phyloP scores from a whole-genome alignment of 2,113 vertebrate species.

The Siphamia tubifer region DNA sequence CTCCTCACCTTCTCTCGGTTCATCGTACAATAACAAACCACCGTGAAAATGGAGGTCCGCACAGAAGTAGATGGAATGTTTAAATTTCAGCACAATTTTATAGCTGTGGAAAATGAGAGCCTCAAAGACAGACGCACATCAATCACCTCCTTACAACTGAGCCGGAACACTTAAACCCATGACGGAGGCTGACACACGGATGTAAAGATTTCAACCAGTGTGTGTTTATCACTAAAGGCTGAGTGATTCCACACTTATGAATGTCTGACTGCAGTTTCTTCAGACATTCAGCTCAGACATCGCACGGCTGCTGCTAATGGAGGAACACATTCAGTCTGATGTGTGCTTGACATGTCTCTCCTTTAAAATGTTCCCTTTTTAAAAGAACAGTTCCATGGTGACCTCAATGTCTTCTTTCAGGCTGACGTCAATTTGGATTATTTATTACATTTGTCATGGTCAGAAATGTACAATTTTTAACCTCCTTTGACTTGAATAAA shows the following conservation, averaged over 20 bases:
- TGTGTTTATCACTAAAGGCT: slow-evolving; percentile 35
- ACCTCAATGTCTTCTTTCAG: too few species aligned
- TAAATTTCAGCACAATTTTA: slow-evolving; percentile 49
- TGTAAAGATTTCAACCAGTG: slow-evolving; percentile 24
- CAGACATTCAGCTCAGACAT: background rate
- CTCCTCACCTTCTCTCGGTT: slow-evolving; percentile 7
- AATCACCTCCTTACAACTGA: slow-evolving; percentile 16
- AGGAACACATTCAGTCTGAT: background rate
- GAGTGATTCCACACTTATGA: slow-evolving; percentile 25
- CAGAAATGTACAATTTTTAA: too few species aligned
- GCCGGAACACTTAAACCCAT: slow-evolving; percentile 31
- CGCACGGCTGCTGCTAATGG: background rate
- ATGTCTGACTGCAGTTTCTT: background rate
- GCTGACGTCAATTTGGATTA: background rate
- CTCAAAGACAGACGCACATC: slow-evolving; percentile 12
- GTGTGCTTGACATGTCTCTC: background rate
- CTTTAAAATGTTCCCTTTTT: background rate
- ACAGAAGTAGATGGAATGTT: slow-evolving; percentile 40
- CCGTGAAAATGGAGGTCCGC: slow-evolving; percentile 11
- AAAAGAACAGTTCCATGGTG: background rate
- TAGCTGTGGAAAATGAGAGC: slow-evolving; percentile 40
- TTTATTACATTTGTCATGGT: background rate
- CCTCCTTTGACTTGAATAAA: too few species aligned
- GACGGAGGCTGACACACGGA: slow-evolving; percentile 10
- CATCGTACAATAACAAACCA: slow-evolving; percentile 55